Percentiles rank a stretch among this genome's conserved stretches.
Evolutionary conservation across 2,113 vertebrate genomes (phyloP).

Genomic region (Charina bottae): DNA sequence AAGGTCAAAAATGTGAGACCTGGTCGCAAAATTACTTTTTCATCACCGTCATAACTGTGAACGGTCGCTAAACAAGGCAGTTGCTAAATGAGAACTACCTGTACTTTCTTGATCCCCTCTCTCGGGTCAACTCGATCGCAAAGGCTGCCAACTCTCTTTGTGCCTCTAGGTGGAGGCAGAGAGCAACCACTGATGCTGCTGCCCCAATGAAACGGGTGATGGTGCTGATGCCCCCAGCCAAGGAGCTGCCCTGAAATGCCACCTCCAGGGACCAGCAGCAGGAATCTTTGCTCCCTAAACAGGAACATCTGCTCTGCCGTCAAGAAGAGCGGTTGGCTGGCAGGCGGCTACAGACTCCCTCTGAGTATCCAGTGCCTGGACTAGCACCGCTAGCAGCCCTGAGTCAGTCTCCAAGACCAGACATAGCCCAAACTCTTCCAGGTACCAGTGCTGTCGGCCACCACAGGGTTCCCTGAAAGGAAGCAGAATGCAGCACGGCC

Average conservation of each 20-base stretch:
- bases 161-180: conserved; percentile 14
- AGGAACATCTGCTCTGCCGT: neutral
- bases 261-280: neutral
- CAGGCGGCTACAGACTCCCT: neutral
- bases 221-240: rapidly evolving
- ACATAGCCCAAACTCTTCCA: neutral
- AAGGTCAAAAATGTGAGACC: neutral
- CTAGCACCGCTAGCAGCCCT: neutral
- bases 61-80: neutral
- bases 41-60: neutral
- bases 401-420: neutral
- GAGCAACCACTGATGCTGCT: neutral
- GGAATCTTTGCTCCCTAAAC: neutral
- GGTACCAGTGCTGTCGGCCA: neutral
- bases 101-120: neutral
- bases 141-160: neutral
- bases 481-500: neutral
- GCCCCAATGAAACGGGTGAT: neutral
- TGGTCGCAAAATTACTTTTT: neutral
- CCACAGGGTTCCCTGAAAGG: neutral
- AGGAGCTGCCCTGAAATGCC: neutral
- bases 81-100: neutral
- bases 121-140: neutral
- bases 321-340: neutral
- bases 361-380: neutral